Percentiles rank a stretch among this genome's conserved stretches.
Conservation (phyloP, 92 coral and sea anemone genomes). For the Parazoanthus swiftii region DNA sequence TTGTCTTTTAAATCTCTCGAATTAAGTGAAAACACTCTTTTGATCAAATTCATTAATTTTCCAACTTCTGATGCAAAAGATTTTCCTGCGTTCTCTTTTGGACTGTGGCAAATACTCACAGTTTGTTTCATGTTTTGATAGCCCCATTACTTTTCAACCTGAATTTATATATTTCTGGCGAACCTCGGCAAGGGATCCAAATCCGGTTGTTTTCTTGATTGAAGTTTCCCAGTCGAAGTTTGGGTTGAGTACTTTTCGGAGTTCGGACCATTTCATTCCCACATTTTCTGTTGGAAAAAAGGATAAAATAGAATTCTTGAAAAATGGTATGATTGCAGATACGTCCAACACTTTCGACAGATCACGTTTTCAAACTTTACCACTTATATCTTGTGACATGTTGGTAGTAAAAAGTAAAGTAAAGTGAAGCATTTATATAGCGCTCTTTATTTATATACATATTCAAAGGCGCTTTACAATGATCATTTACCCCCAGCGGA, state of each 20-base stretch:
- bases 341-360: background rate
- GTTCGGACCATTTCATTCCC: constrained; percentile 70
- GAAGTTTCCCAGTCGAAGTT: constrained; percentile 76
- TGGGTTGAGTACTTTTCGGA: constrained; percentile 68
- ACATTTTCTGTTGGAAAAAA: constrained; percentile 22
- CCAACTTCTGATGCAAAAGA: too few species aligned
- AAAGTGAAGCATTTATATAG: too few species aligned
- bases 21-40: too few species aligned
- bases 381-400: too few species aligned
- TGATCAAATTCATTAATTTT: too few species aligned
- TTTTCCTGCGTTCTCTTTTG: background rate
- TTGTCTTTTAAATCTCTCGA: too few species aligned
- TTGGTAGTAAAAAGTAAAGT: too few species aligned
- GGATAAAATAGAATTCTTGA: background rate
- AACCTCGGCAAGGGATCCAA: constrained; percentile 28
- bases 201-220: constrained; percentile 18
- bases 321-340: background rate
- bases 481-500: too few species aligned
- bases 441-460: too few species aligned
- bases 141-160: background rate
- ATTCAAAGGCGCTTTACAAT: too few species aligned
- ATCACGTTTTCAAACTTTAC: background rate
- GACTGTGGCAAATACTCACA: background rate
- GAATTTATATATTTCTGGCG: background rate
- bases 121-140: background rate